Percentiles rank a stretch among this genome's conserved stretches.
phyloP scores from a whole-genome alignment of 2,113 vertebrate genomes.

The Pseudorectes ferrugineus region DNA sequence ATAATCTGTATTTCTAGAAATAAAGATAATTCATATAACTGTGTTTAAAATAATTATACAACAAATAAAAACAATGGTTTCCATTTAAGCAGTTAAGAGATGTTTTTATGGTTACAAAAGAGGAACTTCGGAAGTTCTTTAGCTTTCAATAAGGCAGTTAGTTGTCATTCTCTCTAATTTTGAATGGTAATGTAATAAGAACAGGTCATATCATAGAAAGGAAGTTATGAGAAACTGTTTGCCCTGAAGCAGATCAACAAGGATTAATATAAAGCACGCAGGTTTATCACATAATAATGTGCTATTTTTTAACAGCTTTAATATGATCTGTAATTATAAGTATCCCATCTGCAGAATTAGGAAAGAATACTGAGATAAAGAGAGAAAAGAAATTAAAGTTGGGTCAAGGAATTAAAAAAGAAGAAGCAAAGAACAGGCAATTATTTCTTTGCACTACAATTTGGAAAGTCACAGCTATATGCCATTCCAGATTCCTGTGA shows the following conservation, averaged over 20 bases:
- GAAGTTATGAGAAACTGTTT: constrained; percentile 20
- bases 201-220: neutral
- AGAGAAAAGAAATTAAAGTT: neutral
- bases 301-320: constrained; percentile 16
- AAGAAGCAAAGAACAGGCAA: neutral
- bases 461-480: neutral
- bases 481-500: neutral
- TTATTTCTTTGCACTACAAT: neutral
- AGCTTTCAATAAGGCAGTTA: neutral
- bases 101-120: neutral
- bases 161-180: neutral
- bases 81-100: neutral
- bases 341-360: constrained; percentile 27
- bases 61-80: neutral
- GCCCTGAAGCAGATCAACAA: constrained; percentile 19
- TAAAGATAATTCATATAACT: neutral
- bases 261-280: neutral
- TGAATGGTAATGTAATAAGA: neutral
- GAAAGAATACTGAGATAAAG: constrained; percentile 16
- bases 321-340: constrained; percentile 33
- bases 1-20: neutral
- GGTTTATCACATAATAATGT: constrained; percentile 33
- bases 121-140: neutral
- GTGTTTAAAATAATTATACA: neutral
- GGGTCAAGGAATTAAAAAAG: constrained; percentile 38